Conservation (phyloP, 2,113 vertebrate genomes). For the Hylia prasina region DNA sequence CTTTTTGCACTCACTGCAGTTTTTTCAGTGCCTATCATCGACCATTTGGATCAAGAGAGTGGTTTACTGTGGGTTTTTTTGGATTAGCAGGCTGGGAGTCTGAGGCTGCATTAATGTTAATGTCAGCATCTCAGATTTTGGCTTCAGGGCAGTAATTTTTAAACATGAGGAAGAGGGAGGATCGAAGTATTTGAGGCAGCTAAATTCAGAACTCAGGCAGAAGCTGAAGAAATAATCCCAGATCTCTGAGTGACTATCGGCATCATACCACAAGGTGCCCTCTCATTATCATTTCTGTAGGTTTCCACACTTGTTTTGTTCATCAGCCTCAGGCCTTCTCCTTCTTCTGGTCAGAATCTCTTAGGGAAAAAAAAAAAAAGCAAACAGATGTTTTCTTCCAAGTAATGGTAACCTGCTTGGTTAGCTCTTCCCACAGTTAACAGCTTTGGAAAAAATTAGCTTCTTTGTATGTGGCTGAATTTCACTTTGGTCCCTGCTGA, state of each 20-base stretch:
- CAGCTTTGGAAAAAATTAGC: background rate
- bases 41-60: background rate
- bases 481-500: background rate
- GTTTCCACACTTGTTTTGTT: background rate
- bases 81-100: background rate
- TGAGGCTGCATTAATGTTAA: background rate
- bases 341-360: background rate
- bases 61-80: background rate
- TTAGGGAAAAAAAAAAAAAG: background rate
- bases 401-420: background rate
- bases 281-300: background rate
- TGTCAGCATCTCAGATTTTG: background rate
- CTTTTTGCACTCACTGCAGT: background rate
- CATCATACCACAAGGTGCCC: background rate
- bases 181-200: background rate
- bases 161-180: background rate
- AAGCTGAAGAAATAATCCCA: background rate
- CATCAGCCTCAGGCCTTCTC: background rate
- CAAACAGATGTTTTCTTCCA: background rate
- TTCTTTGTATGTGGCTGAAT: background rate
- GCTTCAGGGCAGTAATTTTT: conserved; percentile 2
- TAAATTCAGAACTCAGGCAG: background rate
- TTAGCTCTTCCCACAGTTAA: background rate
- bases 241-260: background rate
- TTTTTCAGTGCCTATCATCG: background rate